A percentile compares a stretch with the other conserved stretches of the same genome.
Evolutionary conservation across 2,797 vertebrate species (phyloP).

Genomic region (Melanotaenia parkinsoni): DNA sequence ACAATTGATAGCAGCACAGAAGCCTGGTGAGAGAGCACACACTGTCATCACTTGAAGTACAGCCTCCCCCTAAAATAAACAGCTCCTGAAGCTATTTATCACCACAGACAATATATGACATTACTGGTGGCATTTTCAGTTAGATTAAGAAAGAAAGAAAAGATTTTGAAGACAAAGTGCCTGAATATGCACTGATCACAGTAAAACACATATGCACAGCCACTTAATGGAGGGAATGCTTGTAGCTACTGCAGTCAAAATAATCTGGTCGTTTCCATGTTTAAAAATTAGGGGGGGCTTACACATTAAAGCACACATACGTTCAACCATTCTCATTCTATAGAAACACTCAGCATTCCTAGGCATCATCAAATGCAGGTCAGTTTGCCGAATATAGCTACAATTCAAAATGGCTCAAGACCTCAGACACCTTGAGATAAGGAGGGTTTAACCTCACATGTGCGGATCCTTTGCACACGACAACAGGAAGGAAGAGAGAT

Average conservation of each 20-base stretch:
- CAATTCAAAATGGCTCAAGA: constrained; percentile 5
- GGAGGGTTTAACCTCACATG: constrained; percentile 12
- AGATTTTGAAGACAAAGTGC: constrained; percentile 9
- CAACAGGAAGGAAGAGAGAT: constrained; percentile 4
- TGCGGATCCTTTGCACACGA: constrained; percentile 16
- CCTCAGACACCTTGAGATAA: constrained; percentile 11
- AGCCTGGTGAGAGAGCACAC: constrained; percentile 65
- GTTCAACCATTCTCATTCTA: constrained; percentile 12
- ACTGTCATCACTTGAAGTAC: constrained; percentile 62
- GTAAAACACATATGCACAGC: constrained; percentile 4
- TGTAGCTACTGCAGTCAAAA: too few species aligned
- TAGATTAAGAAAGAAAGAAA: background rate
- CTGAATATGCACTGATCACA: constrained; percentile 14
- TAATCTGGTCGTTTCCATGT: background rate
- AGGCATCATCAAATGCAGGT: constrained; percentile 30
- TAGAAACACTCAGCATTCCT: constrained; percentile 16
- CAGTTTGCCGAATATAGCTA: constrained; percentile 28
- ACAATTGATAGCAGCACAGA: constrained; percentile 65
- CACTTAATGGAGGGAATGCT: background rate
- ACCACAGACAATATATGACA: constrained; percentile 27
- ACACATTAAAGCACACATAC: constrained; percentile 5
- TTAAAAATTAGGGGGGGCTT: background rate
- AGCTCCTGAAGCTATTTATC: constrained; percentile 54
- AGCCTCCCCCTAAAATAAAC: constrained; percentile 59
- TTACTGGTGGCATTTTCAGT: constrained; percentile 29